Base-by-base conservation (phyloP, 2,888 invertebrate genomes). In the Tolmerus cingulatus region DNA sequence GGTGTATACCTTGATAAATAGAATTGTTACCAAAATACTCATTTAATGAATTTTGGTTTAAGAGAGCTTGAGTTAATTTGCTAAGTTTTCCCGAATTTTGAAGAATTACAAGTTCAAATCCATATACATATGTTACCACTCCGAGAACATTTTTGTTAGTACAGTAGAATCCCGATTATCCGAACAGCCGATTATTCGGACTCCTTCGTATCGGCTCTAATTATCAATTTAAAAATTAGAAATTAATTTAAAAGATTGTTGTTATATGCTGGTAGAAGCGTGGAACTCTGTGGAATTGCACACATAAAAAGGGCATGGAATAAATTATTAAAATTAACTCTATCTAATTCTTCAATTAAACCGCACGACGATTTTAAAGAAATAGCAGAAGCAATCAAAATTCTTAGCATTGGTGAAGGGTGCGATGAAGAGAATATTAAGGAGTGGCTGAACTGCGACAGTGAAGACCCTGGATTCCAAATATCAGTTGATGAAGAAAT, bases 401-500 rank as follows among this genome's bases (percentile, higher is more conserved):
- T 37, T 37, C 37, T 37, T 37, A 3, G 46, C 46, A 46, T 46
- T 46, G 37, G 76, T 76, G 76, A 76, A 76, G 76, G 37, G 76
- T 76, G 76, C n/a, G 76, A 23, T 30, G 30, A 76, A 76, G 34
- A 76, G 76, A 30, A 76, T 76, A 76, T 30, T 16, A 76, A 34
- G 30, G 76, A 76, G 76, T 76, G 76, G 76, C 76, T 76, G 76
- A 76, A 76, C 76, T 76, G 30, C 37, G 76, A 30, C 37, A 76
- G 74, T 74, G 27, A 23, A 16, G 76, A 76, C 76, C 27, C 76
- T 30, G 76, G 76, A 30, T 86, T 87, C 81, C 34, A 86, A 87
- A 79, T 66, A 19, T 46, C 57, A 85, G 74, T 84, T 85, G 87
- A 86, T 85, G 87, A 87, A 85, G 74, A 87, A 87, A 87, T 87